A percentile compares a stretch with the other conserved stretches of the same genome.
These are phyloP conservation scores for Centropus bengalensis DNA, from an alignment of 2,113 vertebrate genomes.

Conservation along the genomic window DNA sequence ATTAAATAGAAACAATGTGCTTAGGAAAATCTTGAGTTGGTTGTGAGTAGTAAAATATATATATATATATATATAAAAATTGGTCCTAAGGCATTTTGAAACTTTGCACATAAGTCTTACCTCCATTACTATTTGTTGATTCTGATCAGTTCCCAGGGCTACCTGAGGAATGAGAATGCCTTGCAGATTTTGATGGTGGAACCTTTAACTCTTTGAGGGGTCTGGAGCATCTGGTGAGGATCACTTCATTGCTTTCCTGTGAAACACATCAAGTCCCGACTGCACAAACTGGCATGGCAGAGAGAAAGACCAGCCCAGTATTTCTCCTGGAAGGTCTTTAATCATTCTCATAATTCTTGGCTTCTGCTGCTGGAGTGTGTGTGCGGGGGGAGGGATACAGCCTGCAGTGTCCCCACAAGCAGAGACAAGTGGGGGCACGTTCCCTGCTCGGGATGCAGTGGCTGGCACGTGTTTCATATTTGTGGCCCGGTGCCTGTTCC, in stretches of 20 bases:
- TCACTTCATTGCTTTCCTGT: not conserved
- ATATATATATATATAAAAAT: not conserved
- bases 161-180: not conserved
- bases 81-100: not conserved
- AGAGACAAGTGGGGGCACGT: fast-evolving
- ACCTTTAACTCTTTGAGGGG: not conserved
- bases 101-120: not conserved
- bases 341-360: not conserved
- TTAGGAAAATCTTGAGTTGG: not conserved
- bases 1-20: not conserved
- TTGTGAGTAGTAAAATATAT: not conserved
- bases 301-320: not conserved
- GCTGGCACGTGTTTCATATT: not conserved
- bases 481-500: not conserved
- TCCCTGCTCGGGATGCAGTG: too few species aligned
- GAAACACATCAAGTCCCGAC: not conserved
- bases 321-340: not conserved
- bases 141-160: not conserved
- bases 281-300: not conserved
- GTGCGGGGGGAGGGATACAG: not conserved
- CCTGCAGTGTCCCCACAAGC: not conserved
- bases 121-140: not conserved
- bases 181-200: not conserved
- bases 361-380: not conserved
- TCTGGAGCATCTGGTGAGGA: not conserved